Base-by-base conservation (phyloP, 2,113 vertebrate genomes). In the Machaerirhynchus nigripectus region DNA sequence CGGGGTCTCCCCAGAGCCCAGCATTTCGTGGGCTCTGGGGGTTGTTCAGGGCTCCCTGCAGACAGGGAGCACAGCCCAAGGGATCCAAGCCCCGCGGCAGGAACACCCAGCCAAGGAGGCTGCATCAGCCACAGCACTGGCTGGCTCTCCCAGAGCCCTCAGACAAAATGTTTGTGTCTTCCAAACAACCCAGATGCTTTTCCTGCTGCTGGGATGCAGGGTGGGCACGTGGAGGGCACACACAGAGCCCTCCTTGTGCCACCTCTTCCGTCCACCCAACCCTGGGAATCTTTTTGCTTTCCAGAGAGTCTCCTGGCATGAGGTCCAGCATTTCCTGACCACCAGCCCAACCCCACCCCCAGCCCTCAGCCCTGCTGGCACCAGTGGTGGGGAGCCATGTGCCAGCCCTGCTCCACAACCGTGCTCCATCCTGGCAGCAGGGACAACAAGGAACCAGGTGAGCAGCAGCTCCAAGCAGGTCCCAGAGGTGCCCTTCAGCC, bases 1-100 rank as follows among this genome's bases (percentile, higher is more conserved):
- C 0, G 0, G 44, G 23, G 3, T n/a, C 8, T 44, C 35, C 87
- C 26, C 79, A 42, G 44, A 68, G 65, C 33, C 14, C 0, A 1
- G 18, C 6, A 4, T 61, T 53, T 6, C 37, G 11, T 2, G 2
- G 12, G 42, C 30, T 37, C 40, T 65, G 64, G 57, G 61, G 16
- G 24, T 0, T 53, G 35, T n/a, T 68, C 33, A 44, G 53, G 39
- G 40, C 28, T 63, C 59, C 40, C 63, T 84, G 55, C n/a, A 49
- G 71, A 33, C 0, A 4, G 39, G 31, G 24, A 60, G 35, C 46
- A 23, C 30, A 23, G 17, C 37, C 50, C 64, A 22, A 39, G 28
- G 50, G 30, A 49, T 24, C 31, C 18, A 6, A 26, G 35, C 7
- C 22, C 20, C 11, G 0, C 2, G 13, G 37, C 19, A 46, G 42